Percentiles rank a stretch among this genome's conserved stretches.
phyloP scores from a whole-genome alignment of 2,113 vertebrate genomes.

The Cyprinodon brontotheroides region DNA sequence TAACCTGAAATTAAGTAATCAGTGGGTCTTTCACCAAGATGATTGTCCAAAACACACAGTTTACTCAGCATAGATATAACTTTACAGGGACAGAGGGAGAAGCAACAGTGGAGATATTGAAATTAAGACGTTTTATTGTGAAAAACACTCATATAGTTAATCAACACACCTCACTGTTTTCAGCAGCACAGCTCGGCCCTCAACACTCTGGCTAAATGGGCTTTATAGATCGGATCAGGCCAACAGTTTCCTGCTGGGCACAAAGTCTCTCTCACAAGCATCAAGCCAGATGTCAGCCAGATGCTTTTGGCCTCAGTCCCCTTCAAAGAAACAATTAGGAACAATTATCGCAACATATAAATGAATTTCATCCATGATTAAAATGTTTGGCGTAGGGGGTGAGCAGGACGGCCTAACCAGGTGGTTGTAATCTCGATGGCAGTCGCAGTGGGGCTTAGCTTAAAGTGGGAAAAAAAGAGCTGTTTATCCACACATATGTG shows the following conservation, averaged over 20 bases:
- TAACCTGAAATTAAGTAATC: background rate
- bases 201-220: constrained; percentile 45
- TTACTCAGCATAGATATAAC: background rate
- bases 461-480: constrained; percentile 40
- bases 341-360: constrained; percentile 82
- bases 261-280: constrained; percentile 59
- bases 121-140: constrained; percentile 28
- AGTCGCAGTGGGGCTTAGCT: constrained; percentile 63
- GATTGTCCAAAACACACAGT: background rate
- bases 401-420: constrained; percentile 66
- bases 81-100: background rate
- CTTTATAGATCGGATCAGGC: constrained; percentile 51
- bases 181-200: constrained; percentile 19
- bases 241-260: constrained; percentile 63
- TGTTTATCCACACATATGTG: constrained; percentile 79
- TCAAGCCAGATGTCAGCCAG: constrained; percentile 76
- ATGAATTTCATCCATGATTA: constrained; percentile 83
- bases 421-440: constrained; percentile 79
- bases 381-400: constrained; percentile 65
- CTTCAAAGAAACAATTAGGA: constrained; percentile 84
- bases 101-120: background rate
- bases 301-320: constrained; percentile 69
- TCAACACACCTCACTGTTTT: constrained; percentile 31
- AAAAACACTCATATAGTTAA: constrained; percentile 28
- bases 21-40: background rate